Evolutionary conservation across 2,888 invertebrate genomes (phyloP).

Genomic region (Chalcosyrphus nemorum): DNA sequence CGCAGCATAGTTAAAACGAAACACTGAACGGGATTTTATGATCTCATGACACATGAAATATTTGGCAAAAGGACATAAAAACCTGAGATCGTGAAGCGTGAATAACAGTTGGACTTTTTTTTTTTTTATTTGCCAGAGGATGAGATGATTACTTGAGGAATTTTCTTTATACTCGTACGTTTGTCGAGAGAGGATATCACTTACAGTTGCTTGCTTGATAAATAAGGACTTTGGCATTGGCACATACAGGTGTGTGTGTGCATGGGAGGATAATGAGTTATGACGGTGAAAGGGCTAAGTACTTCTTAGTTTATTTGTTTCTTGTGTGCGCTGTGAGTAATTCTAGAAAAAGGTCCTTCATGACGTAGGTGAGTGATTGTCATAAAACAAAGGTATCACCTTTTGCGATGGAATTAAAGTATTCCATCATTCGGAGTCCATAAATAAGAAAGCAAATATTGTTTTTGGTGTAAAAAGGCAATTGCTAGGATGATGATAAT

Average conservation of each 20-base stretch:
- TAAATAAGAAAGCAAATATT: too few species aligned
- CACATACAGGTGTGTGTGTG: not conserved
- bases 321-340: not conserved
- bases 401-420: too few species aligned
- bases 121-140: not conserved
- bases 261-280: constrained; percentile 3
- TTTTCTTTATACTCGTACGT: not conserved
- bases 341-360: not conserved
- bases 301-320: not conserved
- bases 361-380: not conserved
- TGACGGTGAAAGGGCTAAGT: not conserved
- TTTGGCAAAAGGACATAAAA: constrained; percentile 15
- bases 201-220: not conserved
- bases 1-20: constrained; percentile 6
- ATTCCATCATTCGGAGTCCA: too few species aligned
- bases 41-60: constrained; percentile 23
- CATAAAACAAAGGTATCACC: too few species aligned
- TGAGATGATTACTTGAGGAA: not conserved
- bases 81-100: constrained; percentile 2
- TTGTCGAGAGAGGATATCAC: not conserved
- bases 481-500: too few species aligned
- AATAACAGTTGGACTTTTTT: constrained; percentile 4
- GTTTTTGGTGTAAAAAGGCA: too few species aligned
- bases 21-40: constrained; percentile 20
- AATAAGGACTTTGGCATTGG: not conserved